Percentiles rank a stretch among this genome's conserved stretches.
Conservation (phyloP, 2,797 vertebrate species). For the Jordanella pulchra region DNA sequence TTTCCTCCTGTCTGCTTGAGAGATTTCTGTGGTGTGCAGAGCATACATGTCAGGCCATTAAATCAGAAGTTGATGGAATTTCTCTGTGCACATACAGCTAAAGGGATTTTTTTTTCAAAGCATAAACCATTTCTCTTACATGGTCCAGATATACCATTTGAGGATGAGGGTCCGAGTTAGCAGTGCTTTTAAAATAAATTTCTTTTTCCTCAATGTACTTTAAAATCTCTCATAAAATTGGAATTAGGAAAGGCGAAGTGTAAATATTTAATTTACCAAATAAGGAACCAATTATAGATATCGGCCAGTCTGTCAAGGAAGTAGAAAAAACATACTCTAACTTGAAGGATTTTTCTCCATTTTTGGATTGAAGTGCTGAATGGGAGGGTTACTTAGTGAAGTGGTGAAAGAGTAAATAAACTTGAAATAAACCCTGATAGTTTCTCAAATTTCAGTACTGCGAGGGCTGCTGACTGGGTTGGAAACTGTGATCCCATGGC, state of each 20-base stretch:
- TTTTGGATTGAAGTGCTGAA: constrained; percentile 53
- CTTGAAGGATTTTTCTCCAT: constrained; percentile 57
- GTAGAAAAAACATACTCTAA: constrained; percentile 54
- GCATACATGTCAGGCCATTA: constrained; percentile 76
- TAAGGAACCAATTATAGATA: constrained; percentile 75
- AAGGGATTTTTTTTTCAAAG: constrained; percentile 64
- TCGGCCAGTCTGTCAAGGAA: constrained; percentile 57
- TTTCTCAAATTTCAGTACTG: constrained; percentile 67
- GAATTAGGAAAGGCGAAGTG: constrained; percentile 62
- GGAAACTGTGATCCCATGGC: constrained; percentile 78
- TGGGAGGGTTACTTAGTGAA: constrained; percentile 60
- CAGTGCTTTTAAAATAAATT: constrained; percentile 74
- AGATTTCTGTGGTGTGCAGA: constrained; percentile 77
- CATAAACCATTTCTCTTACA: constrained; percentile 70
- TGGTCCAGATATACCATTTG: constrained; percentile 73
- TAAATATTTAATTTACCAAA: constrained; percentile 75
- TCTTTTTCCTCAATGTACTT: constrained; percentile 67
- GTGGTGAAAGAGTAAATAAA: constrained; percentile 76
- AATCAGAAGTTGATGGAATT: constrained; percentile 78
- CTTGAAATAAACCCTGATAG: constrained; percentile 68
- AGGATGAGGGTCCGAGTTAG: constrained; percentile 56
- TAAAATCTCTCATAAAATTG: constrained; percentile 68
- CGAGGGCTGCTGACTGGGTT: constrained; percentile 50
- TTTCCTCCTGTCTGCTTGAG: constrained; percentile 78
- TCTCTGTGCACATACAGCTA: constrained; percentile 71